A percentile compares a stretch with the other conserved stretches of the same genome.
These are phyloP conservation scores for Lepidurus packardi DNA, from an alignment of 1,140 invertebrate genomes.

Conservation along the genomic window DNA sequence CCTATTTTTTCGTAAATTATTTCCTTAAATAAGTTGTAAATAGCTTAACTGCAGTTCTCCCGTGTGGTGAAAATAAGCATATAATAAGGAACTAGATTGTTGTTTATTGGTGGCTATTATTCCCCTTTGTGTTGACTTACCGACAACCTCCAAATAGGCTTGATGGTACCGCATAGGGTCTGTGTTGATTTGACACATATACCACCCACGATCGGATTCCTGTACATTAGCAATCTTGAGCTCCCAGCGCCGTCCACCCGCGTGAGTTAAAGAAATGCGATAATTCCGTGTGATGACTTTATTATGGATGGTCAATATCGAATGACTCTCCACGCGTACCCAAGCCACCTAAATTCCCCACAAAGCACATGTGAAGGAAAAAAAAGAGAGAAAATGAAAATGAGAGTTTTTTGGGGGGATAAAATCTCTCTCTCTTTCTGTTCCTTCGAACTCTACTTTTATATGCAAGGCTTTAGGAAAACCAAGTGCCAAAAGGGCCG, in stretches of 20 bases:
- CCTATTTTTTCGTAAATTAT: too few relatives aligned
- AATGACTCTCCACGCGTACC: conserved; percentile 31
- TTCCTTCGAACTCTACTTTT: neutral
- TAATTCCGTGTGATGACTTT: conserved; percentile 36
- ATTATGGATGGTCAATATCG: conserved; percentile 32
- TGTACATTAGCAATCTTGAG: conserved; percentile 67
- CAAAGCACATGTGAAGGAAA: neutral
- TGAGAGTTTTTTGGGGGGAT: neutral
- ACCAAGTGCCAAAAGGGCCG: neutral
- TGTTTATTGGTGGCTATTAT: too few relatives aligned
- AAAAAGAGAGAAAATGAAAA: neutral
- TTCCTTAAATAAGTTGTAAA: too few relatives aligned
- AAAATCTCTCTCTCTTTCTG: neutral
- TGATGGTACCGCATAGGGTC: conserved; percentile 39
- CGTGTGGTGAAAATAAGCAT: too few relatives aligned
- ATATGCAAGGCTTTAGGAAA: neutral
- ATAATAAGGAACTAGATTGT: too few relatives aligned
- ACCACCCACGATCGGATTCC: conserved; percentile 74
- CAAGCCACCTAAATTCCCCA: conserved; percentile 29
- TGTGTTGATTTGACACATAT: conserved; percentile 43
- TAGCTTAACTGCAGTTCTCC: too few relatives aligned
- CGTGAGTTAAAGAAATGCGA: conserved; percentile 32
- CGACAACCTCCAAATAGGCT: conserved; percentile 39
- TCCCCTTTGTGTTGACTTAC: conserved; percentile 34
- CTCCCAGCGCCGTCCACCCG: conserved; percentile 30